phyloP scores from a whole-genome alignment of 2,113 vertebrate species.

The Coreoperca whiteheadi region DNA sequence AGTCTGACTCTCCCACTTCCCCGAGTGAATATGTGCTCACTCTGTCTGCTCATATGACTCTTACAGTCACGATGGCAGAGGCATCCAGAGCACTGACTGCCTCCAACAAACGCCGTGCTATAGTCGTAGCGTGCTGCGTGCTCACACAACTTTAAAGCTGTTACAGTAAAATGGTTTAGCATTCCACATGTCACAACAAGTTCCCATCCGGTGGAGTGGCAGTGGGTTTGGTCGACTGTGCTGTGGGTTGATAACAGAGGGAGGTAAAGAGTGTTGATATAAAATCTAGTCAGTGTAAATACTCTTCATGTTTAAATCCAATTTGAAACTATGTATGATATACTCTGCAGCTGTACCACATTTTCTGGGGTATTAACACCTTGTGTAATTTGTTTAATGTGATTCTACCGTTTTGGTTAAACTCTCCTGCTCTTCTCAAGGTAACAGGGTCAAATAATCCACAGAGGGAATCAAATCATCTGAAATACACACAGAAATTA shows the following conservation, averaged over 20 bases:
- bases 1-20: slow-evolving; percentile 37
- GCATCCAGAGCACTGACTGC: slow-evolving; percentile 2
- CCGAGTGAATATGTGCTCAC: slow-evolving; percentile 19
- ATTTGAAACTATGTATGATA: slow-evolving; percentile 35
- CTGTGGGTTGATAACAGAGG: slow-evolving; percentile 15
- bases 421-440: not conserved
- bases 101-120: slow-evolving; percentile 17
- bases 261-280: slow-evolving; percentile 31
- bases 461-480: not conserved
- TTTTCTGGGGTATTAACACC: slow-evolving; percentile 1
- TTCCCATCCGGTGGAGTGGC: slow-evolving; percentile 32
- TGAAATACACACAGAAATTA: slow-evolving; percentile 16
- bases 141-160: slow-evolving; percentile 50
- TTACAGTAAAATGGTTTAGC: slow-evolving; percentile 67
- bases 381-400: slow-evolving; percentile 13
- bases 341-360: slow-evolving; percentile 8
- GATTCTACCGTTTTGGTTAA: not conserved
- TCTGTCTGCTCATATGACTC: slow-evolving; percentile 24
- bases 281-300: slow-evolving; percentile 25
- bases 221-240: slow-evolving; percentile 13
- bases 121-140: slow-evolving; percentile 24
- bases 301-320: slow-evolving; percentile 38
- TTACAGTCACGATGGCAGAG: slow-evolving; percentile 4
- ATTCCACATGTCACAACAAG: slow-evolving; percentile 62
- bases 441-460: not conserved